phyloP scores from a whole-genome alignment of 2,888 invertebrate genomes.

The Temnothorax unifasciatus region DNA sequence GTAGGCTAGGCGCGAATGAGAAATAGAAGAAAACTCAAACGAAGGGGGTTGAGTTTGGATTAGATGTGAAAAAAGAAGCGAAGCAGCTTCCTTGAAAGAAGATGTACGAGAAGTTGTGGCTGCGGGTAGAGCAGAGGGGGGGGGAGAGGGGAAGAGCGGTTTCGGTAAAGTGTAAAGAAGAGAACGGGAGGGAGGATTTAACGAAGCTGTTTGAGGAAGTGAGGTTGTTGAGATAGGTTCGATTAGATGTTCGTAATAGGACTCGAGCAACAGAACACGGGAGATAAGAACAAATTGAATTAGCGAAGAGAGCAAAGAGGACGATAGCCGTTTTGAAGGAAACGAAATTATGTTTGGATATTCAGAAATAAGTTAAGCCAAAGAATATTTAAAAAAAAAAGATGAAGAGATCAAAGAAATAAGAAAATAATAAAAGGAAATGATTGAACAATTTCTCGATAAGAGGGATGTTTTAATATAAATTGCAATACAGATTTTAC shows the following conservation, averaged over 20 bases:
- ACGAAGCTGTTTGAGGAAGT: conserved; percentile 25
- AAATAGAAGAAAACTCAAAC: conserved; percentile 12
- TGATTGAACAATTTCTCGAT: background rate
- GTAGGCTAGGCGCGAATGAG: conserved; percentile 36
- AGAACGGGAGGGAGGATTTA: background rate
- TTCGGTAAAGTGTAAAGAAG: conserved; percentile 27
- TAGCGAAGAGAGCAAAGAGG: conserved; percentile 4
- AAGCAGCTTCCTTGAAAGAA: conserved; percentile 23
- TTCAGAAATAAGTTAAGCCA: background rate
- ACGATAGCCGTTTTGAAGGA: conserved; percentile 9
- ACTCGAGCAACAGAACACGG: conserved; percentile 34
- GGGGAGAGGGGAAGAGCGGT: background rate
- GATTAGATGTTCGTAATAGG: conserved; percentile 35
- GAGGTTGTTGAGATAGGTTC: conserved; percentile 20
- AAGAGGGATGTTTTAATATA: background rate
- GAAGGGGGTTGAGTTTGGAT: conserved; percentile 26
- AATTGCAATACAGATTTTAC: background rate
- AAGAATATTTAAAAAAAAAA: conserved; percentile 2
- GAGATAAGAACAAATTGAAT: conserved; percentile 53
- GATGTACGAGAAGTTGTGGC: background rate
- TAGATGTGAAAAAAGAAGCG: conserved; percentile 44
- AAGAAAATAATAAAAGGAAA: background rate
- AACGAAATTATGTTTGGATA: conserved; percentile 32
- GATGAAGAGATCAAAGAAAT: conserved; percentile 26
- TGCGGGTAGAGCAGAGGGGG: background rate